Base-by-base conservation (phyloP, 2,113 vertebrate species). In the Psettodes erumei region DNA sequence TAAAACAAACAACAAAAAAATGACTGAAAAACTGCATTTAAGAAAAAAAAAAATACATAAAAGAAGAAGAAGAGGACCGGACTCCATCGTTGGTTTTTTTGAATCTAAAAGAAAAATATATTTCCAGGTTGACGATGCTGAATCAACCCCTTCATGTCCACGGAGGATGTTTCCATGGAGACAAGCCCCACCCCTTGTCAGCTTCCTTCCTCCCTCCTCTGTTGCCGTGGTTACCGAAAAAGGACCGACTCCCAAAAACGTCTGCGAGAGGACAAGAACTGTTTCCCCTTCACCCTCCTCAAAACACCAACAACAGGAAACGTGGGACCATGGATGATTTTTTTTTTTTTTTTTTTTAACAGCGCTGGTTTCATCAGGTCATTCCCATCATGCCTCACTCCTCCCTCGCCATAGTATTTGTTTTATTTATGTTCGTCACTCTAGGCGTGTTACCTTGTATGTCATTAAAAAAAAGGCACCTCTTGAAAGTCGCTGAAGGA, bases 371-470 rank as follows among this genome's bases (percentile, higher is more conserved):
- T 80, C 86, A 79, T 86, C 83, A 60, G 83, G 88, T 90, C 75
- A 61, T 80, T 88, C 79, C 83, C 82, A 64, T 81, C 75, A 65
- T 76, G 61, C 76, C 53, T 58, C 42, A 23, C 70, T 56, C 75
- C 75, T 35, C 60, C 6, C 48, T 38, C 21, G 92, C 86, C 87
- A 85, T 87, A 87, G 88, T 88, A 83, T 82, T 82, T 78, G 79
- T 88, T 91, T 89, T 87, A 84, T 91, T 90, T 90, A 78, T 90
- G 82, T 91, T 84, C 55, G 80, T 88, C 83, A 78, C 86, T 86
- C 84, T 82, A 77, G 82, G 76, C 87, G 86, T 88, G 86, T 91
- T 88, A 75, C 75, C 83, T 58, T 87, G 77, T 89, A 71, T 78
- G 76, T 90, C 58, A 69, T 86, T 69, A 55, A 70, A 85, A 85